phyloP scores from a whole-genome alignment of 2,797 vertebrate species.

The Menidia menidia region DNA sequence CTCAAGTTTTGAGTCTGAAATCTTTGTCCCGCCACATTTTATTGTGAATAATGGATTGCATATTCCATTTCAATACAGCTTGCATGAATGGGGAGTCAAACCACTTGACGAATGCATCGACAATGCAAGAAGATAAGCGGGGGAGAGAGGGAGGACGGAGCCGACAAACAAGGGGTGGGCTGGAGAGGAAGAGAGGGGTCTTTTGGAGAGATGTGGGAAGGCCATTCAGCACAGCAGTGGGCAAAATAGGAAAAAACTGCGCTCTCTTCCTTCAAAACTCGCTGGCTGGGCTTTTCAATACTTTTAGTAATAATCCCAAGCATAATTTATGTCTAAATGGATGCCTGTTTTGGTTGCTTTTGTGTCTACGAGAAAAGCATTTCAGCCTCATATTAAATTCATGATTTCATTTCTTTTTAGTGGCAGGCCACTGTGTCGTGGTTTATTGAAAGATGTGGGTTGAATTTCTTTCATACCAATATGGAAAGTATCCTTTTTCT shows the following conservation, averaged over 20 bases:
- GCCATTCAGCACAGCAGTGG: slow-evolving; percentile 53
- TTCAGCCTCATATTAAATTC: slow-evolving; percentile 19
- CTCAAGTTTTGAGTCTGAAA: slow-evolving; percentile 48
- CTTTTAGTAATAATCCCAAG: slow-evolving; percentile 42
- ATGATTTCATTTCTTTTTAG: not conserved
- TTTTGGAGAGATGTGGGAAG: slow-evolving; percentile 53
- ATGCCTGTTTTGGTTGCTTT: slow-evolving; percentile 23
- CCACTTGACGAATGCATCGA: slow-evolving; percentile 66
- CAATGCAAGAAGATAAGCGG: slow-evolving; percentile 57
- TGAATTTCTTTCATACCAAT: slow-evolving; percentile 27
- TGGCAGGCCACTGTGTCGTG: slow-evolving; percentile 14
- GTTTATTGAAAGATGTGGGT: slow-evolving; percentile 32
- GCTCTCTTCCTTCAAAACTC: slow-evolving; percentile 29
- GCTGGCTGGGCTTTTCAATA: slow-evolving; percentile 13
- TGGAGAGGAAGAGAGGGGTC: slow-evolving; percentile 5
- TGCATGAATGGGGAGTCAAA: slow-evolving; percentile 62
- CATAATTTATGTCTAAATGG: slow-evolving; percentile 25
- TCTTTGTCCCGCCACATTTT: slow-evolving; percentile 46
- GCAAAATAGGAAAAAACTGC: slow-evolving; percentile 46
- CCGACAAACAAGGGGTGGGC: slow-evolving; percentile 8
- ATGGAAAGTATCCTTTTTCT: slow-evolving; percentile 14
- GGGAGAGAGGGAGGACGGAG: slow-evolving; percentile 10
- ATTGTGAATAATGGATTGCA: slow-evolving; percentile 68
- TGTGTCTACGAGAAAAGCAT: slow-evolving; percentile 18
- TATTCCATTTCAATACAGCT: slow-evolving; percentile 70